These are phyloP conservation scores for Nanorana parkeri DNA, from an alignment of 2,113 vertebrate species.

Conservation along the genomic window DNA sequence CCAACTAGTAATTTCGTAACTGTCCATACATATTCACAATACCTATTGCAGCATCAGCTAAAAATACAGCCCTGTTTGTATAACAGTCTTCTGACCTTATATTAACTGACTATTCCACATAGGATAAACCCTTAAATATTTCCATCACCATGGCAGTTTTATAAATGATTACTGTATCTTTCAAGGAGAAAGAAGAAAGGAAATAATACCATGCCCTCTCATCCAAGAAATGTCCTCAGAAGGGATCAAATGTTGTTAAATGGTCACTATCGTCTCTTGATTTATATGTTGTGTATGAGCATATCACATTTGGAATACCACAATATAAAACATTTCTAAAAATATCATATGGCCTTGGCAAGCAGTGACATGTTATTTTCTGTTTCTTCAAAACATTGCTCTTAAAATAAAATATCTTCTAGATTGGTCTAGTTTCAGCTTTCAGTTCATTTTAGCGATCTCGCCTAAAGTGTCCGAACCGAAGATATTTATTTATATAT, in stretches of 20 bases:
- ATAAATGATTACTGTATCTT: not conserved
- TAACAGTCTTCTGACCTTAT: not conserved
- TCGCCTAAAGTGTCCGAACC: too few species aligned
- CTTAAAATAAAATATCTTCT: too few species aligned
- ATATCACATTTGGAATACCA: not conserved
- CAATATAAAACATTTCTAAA: not conserved
- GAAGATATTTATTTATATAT: too few species aligned
- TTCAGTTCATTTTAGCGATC: too few species aligned
- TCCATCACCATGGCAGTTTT: not conserved
- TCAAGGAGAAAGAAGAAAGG: not conserved
- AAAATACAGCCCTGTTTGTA: too few species aligned
- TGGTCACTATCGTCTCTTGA: not conserved
- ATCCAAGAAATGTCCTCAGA: conserved; percentile 7
- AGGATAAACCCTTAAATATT: not conserved
- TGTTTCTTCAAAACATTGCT: too few species aligned
- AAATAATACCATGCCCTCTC: not conserved
- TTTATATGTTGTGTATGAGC: not conserved
- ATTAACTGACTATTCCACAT: not conserved
- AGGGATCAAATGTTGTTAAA: not conserved
- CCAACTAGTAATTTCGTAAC: too few species aligned
- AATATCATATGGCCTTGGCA: not conserved
- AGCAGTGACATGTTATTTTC: not conserved
- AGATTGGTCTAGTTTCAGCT: too few species aligned
- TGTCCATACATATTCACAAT: too few species aligned
- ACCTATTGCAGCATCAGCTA: too few species aligned